phyloP scores from a whole-genome alignment of 2,797 vertebrate genomes.

The Helicolenus hilgendorfi region DNA sequence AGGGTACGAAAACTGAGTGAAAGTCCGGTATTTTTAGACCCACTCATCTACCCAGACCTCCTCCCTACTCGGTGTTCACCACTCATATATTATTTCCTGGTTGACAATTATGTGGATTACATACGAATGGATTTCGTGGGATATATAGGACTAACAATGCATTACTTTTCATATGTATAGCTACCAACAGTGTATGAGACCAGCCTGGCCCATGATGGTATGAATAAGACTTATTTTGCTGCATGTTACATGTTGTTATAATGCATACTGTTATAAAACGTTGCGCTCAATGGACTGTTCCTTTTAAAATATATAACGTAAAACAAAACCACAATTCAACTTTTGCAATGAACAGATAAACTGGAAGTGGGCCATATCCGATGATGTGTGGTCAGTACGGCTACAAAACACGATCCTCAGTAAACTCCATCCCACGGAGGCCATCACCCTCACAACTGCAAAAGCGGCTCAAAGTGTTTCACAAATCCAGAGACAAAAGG shows the following conservation, averaged over 20 bases:
- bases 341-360: constrained; percentile 31
- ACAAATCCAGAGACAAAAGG: constrained; percentile 87
- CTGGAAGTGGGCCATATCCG: background rate
- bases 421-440: constrained; percentile 80
- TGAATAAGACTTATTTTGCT: background rate
- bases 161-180: background rate
- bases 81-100: too few relatives aligned
- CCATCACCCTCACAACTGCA: constrained; percentile 71
- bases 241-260: background rate
- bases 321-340: background rate
- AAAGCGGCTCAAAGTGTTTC: constrained; percentile 82
- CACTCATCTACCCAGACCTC: too few relatives aligned
- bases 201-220: background rate
- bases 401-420: constrained; percentile 43
- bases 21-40: background rate
- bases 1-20: background rate
- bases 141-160: background rate
- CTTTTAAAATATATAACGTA: constrained; percentile 4
- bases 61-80: too few relatives aligned
- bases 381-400: constrained; percentile 58
- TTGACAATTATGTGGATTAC: too few relatives aligned
- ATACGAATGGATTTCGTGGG: background rate
- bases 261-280: background rate
- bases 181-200: background rate
- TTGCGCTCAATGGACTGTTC: background rate